Evolutionary conservation across 1,140 invertebrate species (phyloP).

Genomic region (Metaphire vulgaris): DNA sequence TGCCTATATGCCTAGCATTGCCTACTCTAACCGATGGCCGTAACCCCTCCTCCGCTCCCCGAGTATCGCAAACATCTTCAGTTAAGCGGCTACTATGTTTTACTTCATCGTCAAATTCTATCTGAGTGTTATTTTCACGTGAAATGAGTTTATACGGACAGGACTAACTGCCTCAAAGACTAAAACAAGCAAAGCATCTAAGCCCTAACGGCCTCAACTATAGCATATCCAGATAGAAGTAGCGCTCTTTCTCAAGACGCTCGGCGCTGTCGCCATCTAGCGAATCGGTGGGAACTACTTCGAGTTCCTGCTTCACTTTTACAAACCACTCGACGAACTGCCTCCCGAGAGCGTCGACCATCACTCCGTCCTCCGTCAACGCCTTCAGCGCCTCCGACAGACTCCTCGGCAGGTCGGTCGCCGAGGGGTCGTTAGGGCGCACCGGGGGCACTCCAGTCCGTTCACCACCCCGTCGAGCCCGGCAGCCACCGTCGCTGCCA

Average conservation of each 20-base stretch:
- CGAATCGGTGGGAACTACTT: conserved; percentile 18
- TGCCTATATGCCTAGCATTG: no score
- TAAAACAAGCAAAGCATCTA: no score
- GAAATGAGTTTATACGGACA: neutral
- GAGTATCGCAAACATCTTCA: no score
- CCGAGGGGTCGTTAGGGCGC: neutral
- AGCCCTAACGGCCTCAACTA: no score
- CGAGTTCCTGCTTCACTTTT: conserved; percentile 29
- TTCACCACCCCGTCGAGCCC: conserved; percentile 35
- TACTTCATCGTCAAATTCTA: neutral
- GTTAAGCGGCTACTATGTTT: no score
- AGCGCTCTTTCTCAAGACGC: conserved; percentile 5
- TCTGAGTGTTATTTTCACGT: neutral
- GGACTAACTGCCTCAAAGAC: no score
- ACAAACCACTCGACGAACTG: conserved; percentile 31
- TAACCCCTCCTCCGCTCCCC: no score
- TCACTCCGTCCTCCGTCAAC: conserved; percentile 29
- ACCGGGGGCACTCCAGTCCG: conserved; percentile 14
- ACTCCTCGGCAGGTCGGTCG: conserved; percentile 25
- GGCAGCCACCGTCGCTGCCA: conserved; percentile 34
- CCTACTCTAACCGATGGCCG: no score
- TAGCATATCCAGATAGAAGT: conserved; percentile 12
- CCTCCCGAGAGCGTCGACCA: conserved; percentile 30
- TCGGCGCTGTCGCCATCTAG: neutral
- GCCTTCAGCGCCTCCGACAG: conserved; percentile 31